Evolutionary conservation across 1,140 invertebrate genomes (phyloP), one percentile per base, ranked within the genome.

Genomic region (Scylla paramamosain): DNA sequence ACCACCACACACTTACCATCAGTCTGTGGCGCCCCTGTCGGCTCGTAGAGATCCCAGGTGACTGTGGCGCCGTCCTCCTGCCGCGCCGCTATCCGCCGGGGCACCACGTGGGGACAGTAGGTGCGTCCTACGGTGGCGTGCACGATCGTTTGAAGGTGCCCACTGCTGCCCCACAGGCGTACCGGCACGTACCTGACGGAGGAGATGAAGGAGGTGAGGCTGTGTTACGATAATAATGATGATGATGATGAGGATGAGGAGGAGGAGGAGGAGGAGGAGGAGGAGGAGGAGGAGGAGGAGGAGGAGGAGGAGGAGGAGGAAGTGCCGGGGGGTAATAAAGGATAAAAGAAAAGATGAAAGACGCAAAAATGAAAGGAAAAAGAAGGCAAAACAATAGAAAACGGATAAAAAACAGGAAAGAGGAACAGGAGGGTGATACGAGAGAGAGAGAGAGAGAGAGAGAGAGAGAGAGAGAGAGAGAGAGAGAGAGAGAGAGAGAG

Each of bases 81-180:
- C 16, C 97, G 97, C 8, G 99, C 97, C 96, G 98, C 98, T 93
- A 98, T 97, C 83, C 99, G 97, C 95, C 98, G 98, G 32, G 99
- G 98, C 96, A 98, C 98, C 0, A 98, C 98, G 98, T 98, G 98
- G 87, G 98, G 98, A 96, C 98, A 98, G 89, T 98, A 98, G 14
- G 99, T 98, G 89, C 99, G 97, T 2, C 99, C 98, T 96, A 99
- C 98, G 95, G 99, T 98, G 96, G 98, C 99, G 97, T 99, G 99
- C 28, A 99, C 97, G 84, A 99, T 98, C 0, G 99, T 99, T 97
- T 99, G 99, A 32, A 99, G 97, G 97, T 99, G 99, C 7, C 99
- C 99, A 97, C 98, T 99, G 96, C 99, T 99, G 86, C 99, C 99
- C 99, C 99, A 99, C 96, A 99, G 96, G 95, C 98, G 97, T n/a